These are phyloP conservation scores for Rugalucina vietnamica DNA, from an alignment of 2,888 invertebrate genomes.

Conservation along the genomic window DNA sequence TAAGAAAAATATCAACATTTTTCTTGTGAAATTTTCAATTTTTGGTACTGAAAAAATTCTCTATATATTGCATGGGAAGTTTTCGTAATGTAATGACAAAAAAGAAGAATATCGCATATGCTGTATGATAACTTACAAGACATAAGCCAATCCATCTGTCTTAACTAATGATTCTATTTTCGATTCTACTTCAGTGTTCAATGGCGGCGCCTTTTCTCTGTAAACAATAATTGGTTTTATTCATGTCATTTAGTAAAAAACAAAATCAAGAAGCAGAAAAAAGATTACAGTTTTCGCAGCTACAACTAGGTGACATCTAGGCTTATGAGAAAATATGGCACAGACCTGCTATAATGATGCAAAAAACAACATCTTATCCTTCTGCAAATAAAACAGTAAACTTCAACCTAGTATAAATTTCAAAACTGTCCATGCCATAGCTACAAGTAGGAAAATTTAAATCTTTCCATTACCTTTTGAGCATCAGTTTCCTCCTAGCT, in stretches of 20 bases:
- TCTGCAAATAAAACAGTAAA: no score
- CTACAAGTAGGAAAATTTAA: no score
- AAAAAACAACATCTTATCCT: no score
- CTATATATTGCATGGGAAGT: no score
- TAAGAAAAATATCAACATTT: background rate
- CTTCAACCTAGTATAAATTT: no score
- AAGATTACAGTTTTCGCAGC: background rate
- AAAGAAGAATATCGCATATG: background rate
- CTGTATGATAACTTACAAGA: slow-evolving; percentile 41
- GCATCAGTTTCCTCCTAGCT: slow-evolving; percentile 28
- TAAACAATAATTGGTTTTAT: background rate
- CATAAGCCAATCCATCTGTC: slow-evolving; percentile 41
- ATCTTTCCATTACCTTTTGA: slow-evolving; percentile 30
- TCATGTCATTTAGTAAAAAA: background rate
- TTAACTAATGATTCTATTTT: slow-evolving; percentile 23
- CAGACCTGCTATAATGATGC: no score
- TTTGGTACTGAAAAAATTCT: no score
- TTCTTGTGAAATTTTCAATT: no score
- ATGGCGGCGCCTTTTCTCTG: background rate
- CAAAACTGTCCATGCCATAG: no score
- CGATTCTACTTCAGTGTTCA: slow-evolving; percentile 3
- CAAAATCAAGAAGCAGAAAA: background rate
- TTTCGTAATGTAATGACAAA: no score
- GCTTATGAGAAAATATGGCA: no score
- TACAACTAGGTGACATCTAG: no score